Base-by-base conservation (phyloP, 2,888 invertebrate genomes). In the Brachyopa scutellaris region DNA sequence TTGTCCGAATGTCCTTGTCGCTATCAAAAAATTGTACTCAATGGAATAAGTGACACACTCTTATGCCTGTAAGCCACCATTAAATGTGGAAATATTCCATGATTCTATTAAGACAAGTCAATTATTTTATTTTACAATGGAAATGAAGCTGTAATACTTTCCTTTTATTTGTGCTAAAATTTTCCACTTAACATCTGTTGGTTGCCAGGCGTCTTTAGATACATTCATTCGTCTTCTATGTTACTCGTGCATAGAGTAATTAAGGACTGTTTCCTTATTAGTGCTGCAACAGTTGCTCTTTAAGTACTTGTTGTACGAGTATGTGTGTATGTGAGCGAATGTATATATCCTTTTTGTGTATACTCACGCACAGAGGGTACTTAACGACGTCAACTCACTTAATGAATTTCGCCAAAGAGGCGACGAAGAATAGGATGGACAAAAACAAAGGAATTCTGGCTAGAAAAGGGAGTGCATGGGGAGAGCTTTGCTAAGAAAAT, bases 281-380 rank as follows among this genome's bases (percentile, higher is more conserved):
- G 42, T 55, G 57, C 42, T 74, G 74, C 80, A 80, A 74, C 74
- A 74, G 74, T 80, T 74, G 69, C 62, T 45, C 42, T 69, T 73
- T 57, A 62, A 74, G 62, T 38, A 61, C 49, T 23, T n/a, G n/a
- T n/a, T n/a, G n/a, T n/a, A n/a, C n/a, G n/a, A n/a, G n/a, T 47
- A n/a, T 49, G 15, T 40, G 19, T 9, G 11, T 19, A 29, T n/a
- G n/a, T n/a, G n/a, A n/a, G n/a, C n/a, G n/a, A n/a, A n/a, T n/a
- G n/a, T 38, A 13, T 17, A 17, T 49, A 13, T 47, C 19, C 45
- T 33, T 49, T 38, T 55, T 33, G 11, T 36, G 47, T 31, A 67
- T 53, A 29, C 47, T 40, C 66, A 66, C 51, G 64, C 73, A 72
- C 40, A 31, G 47, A 19, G 55, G 31, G 33, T 33, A 53, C 72